Base-by-base conservation (phyloP, 2,888 invertebrate species). In the Zaprionus lineosus region DNA sequence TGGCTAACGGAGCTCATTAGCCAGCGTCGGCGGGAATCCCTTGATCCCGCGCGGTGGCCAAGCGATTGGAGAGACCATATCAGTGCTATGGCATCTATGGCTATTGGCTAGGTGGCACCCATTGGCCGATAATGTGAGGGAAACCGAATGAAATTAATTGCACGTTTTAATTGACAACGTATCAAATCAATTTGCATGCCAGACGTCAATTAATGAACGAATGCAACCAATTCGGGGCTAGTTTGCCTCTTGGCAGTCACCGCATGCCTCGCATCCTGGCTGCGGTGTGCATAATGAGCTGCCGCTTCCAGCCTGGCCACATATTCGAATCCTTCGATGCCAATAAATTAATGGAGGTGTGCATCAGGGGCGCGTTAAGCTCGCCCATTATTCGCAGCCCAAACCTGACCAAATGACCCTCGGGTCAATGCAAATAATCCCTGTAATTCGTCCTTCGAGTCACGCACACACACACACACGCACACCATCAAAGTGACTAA, bases 1-100 rank as follows among this genome's bases (percentile, higher is more conserved):
- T 78, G 83, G 79, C 83, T 81, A 81, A 84, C 86, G 65, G 79
- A 74, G 79, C 85, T 81, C 85, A 86, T 86, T 86, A 86, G 78
- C 56, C 55, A 48, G 37, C 24, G n/a, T n/a, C 24, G 24, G 2
- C 24, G n/a, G n/a, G n/a, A 24, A 24, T 24, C 8, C 24, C 8
- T 5, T 21, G 21, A 5, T 5, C 37, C 11, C 3, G 4, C 11
- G 21, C n/a, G 39, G 1, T 6, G 9, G n/a, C n/a, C n/a, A n/a
- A n/a, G n/a, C n/a, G n/a, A n/a, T n/a, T n/a, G n/a, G n/a, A n/a
- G n/a, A 11, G 43, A 31, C n/a, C 7, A 21, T 36, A 21, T 15
- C 28, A 18, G 29, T 53, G 28, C 9, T 2, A 7, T 18, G 43
- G 9, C 24, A 43, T 26, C 21, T 19, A 3, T 19, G 19, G 19